phyloP scores from a whole-genome alignment of 2,113 vertebrate species.

The Sinocyclocheilus rhinocerous region DNA sequence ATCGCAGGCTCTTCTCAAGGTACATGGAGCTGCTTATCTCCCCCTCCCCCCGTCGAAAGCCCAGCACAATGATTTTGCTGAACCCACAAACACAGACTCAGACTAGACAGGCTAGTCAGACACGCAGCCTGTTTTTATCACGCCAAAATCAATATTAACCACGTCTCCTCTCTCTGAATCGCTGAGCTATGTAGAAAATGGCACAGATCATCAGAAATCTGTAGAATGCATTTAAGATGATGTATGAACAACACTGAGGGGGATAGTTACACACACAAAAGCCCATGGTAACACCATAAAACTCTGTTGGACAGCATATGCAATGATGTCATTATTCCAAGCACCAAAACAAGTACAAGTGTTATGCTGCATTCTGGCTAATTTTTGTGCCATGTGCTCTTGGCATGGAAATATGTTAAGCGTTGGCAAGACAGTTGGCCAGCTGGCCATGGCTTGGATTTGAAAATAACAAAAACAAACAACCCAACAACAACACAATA shows the following conservation, averaged over 20 bases:
- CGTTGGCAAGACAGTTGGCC: conserved; percentile 55
- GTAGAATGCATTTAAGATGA: conserved; percentile 38
- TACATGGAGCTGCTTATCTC: conserved; percentile 61
- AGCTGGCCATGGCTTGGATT: conserved; percentile 55
- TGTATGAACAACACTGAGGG: conserved; percentile 4
- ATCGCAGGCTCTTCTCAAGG: conserved; percentile 83
- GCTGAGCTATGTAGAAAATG: conserved; percentile 69
- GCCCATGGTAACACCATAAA: conserved; percentile 48
- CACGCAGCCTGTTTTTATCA: conserved; percentile 58
- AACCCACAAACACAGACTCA: conserved; percentile 26
- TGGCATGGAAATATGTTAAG: conserved; percentile 60
- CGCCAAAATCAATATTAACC: conserved; percentile 62
- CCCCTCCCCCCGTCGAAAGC: conserved; percentile 1
- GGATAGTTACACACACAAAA: conserved; percentile 41
- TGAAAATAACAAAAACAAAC: conserved; percentile 62
- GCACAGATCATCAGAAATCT: conserved; percentile 30
- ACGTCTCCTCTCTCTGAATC: conserved; percentile 57
- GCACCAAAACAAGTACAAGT: conserved; percentile 59
- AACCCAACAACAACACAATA: conserved; percentile 51
- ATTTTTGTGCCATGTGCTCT: conserved; percentile 54
- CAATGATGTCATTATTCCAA: conserved; percentile 58
- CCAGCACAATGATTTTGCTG: conserved; percentile 52
- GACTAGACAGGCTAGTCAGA: conserved; percentile 36
- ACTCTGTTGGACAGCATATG: conserved; percentile 32
- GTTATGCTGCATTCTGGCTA: conserved; percentile 53